phyloP scores from a whole-genome alignment of 2,113 vertebrate genomes.

The Prionailurus viverrinus region DNA sequence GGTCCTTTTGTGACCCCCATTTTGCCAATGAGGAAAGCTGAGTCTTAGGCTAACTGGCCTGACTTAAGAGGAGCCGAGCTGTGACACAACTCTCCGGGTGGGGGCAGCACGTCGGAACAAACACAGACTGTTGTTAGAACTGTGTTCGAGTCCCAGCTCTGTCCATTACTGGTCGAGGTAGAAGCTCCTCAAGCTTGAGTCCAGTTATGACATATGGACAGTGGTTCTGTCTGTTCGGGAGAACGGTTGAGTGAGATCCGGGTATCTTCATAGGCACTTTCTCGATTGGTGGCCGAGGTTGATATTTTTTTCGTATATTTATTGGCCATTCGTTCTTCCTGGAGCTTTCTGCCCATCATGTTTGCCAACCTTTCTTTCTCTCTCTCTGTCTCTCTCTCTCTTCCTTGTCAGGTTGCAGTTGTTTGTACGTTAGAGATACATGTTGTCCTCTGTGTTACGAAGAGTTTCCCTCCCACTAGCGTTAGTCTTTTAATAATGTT shows the following conservation, averaged over 20 bases:
- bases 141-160: neutral
- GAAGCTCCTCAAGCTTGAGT: neutral
- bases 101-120: neutral
- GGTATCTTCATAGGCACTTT: constrained; percentile 40
- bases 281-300: neutral
- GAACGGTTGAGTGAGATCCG: neutral
- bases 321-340: constrained; percentile 3
- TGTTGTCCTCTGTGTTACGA: neutral
- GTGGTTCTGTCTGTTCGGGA: neutral
- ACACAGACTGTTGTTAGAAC: neutral
- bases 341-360: constrained; percentile 23
- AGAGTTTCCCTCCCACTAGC: neutral
- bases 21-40: neutral
- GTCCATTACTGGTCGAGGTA: neutral
- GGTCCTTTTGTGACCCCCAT: neutral
- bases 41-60: neutral
- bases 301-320: neutral
- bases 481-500: neutral
- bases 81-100: neutral
- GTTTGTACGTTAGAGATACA: neutral
- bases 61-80: neutral
- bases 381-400: neutral
- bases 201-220: neutral
- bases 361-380: neutral
- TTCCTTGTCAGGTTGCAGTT: constrained; percentile 3